These are phyloP conservation scores for Carassius gibelio DNA, from an alignment of 2,113 vertebrate genomes.

Conservation along the genomic window DNA sequence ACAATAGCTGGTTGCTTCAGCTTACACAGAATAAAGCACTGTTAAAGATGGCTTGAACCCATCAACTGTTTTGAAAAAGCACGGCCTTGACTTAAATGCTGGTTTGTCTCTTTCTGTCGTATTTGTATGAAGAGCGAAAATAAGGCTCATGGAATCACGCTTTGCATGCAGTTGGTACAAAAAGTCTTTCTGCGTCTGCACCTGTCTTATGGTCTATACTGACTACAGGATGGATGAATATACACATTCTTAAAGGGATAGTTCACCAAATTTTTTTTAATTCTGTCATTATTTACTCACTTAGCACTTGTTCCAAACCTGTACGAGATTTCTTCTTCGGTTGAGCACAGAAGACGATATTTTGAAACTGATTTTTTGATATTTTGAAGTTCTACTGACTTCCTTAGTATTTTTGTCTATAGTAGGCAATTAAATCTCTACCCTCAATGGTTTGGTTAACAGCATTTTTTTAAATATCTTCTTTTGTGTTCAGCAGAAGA, in stretches of 20 bases:
- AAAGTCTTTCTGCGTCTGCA: neutral
- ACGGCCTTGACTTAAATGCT: slow-evolving; percentile 18
- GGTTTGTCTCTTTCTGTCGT: neutral
- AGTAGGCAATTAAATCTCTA: no score
- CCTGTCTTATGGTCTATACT: neutral
- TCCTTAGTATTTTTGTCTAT: no score
- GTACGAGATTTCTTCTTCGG: no score
- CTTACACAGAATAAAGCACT: slow-evolving; percentile 19
- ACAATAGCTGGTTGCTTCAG: slow-evolving; percentile 17
- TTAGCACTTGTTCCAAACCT: neutral
- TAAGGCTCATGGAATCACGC: neutral
- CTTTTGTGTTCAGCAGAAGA: no score
- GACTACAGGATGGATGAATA: neutral
- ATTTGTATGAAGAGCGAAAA: neutral
- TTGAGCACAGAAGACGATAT: no score
- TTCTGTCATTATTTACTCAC: neutral
- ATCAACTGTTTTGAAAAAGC: slow-evolving; percentile 3
- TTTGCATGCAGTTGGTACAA: neutral
- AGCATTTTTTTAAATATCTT: no score
- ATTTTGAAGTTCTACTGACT: no score
- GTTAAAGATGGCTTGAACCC: slow-evolving; percentile 9
- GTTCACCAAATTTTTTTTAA: neutral
- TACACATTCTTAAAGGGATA: neutral
- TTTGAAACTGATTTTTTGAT: no score
- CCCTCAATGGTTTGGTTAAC: no score